A percentile compares a stretch with the other conserved stretches of the same genome.
Conservation (phyloP, 2,113 vertebrate genomes). For the Lanius collurio region DNA sequence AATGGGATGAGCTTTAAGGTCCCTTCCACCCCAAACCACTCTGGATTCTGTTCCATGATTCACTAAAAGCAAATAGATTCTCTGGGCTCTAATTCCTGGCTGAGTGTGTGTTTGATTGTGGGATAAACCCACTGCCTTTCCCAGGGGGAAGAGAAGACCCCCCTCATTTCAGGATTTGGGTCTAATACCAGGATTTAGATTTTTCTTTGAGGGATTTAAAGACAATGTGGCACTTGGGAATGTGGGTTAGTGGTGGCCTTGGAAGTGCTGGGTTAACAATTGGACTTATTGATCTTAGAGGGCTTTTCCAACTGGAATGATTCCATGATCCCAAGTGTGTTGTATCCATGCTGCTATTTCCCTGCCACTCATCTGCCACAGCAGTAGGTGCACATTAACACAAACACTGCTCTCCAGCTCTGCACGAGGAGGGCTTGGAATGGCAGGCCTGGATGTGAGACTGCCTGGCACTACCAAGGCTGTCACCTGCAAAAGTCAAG, state of each 20-base stretch:
- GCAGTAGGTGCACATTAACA: fast-evolving
- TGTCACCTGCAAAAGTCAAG: not conserved
- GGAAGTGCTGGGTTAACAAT: not conserved
- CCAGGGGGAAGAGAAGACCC: not conserved
- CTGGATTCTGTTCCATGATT: not conserved
- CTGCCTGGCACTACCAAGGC: not conserved
- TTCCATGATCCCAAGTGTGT: not conserved
- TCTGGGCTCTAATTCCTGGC: not conserved
- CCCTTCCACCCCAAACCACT: not conserved
- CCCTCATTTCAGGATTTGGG: not conserved
- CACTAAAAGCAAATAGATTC: not conserved
- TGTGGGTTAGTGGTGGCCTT: not conserved
- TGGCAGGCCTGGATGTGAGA: not conserved
- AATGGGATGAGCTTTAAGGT: not conserved
- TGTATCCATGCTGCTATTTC: not conserved
- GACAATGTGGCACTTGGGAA: too few species aligned
- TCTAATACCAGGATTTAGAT: not conserved
- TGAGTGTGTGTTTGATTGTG: fast-evolving
- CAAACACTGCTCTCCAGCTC: not conserved
- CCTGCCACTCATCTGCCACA: not conserved
- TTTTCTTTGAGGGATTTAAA: not conserved
- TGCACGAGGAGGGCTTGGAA: fast-evolving
- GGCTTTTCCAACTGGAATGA: not conserved
- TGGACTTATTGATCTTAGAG: not conserved
- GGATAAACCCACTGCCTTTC: not conserved